Conservation (phyloP, 2,888 invertebrate genomes). For the Drepana falcataria region DNA sequence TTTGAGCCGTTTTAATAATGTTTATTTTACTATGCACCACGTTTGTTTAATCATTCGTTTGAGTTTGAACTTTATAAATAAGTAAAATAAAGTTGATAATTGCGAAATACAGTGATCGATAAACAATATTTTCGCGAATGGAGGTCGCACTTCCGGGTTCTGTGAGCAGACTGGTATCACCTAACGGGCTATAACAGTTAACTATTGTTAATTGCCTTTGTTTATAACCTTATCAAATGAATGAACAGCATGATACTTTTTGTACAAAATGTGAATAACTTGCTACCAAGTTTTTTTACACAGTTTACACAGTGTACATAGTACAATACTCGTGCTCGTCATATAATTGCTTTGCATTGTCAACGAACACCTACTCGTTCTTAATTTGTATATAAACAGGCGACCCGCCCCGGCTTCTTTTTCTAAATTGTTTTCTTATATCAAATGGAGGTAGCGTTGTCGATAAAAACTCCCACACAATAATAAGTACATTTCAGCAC, state of each 20-base stretch:
- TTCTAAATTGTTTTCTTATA: no score
- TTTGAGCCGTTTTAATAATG: background rate
- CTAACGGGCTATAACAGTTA: background rate
- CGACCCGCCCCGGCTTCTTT: no score
- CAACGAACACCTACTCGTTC: no score
- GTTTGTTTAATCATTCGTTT: background rate
- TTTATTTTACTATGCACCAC: background rate
- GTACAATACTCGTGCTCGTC: no score
- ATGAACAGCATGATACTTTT: background rate
- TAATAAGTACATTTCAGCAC: no score
- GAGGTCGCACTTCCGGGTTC: conserved; percentile 26
- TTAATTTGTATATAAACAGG: no score
- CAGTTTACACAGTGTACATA: no score
- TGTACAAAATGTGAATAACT: background rate
- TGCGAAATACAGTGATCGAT: conserved; percentile 9
- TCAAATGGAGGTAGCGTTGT: no score
- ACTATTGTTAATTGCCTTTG: background rate
- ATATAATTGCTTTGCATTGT: no score
- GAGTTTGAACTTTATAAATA: conserved; percentile 7
- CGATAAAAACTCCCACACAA: no score
- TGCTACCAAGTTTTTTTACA: no score
- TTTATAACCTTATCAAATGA: background rate
- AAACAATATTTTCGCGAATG: conserved; percentile 28
- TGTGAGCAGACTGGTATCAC: background rate
- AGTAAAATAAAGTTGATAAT: conserved; percentile 14